A percentile compares a stretch with the other conserved stretches of the same genome.
phyloP scores from a whole-genome alignment of 2,113 vertebrate species.

The Eretmochelys imbricata region DNA sequence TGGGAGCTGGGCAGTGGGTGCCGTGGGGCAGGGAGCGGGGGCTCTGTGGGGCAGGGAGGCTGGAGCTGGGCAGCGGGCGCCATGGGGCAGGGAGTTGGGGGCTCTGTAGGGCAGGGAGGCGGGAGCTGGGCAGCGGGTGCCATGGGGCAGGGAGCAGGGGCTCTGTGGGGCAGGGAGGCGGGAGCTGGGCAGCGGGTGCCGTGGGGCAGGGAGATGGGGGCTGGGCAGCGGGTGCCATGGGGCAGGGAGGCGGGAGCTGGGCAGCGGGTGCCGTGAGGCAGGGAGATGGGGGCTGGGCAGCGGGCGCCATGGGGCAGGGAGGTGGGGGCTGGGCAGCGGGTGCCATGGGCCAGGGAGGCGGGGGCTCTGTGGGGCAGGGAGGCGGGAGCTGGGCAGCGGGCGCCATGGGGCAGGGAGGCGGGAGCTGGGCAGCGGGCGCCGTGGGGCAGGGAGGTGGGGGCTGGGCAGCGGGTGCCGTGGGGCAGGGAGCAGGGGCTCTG shows the following conservation, averaged over 20 bases:
- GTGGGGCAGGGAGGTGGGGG: not conserved
- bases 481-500: not conserved
- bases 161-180: not conserved
- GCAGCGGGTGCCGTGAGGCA: not conserved
- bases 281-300: not conserved
- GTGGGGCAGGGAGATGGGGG: too few species aligned
- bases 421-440: not conserved
- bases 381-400: not conserved
- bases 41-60: not conserved
- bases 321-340: not conserved
- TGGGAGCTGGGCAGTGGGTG: not conserved
- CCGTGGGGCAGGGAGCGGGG: not conserved
- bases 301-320: not conserved
- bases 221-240: too few species aligned
- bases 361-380: not conserved
- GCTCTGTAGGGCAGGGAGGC: not conserved
- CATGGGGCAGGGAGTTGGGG: not conserved
- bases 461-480: not conserved
- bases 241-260: not conserved
- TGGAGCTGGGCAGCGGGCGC: not conserved
- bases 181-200: not conserved
- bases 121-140: not conserved
- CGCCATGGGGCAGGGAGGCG: not conserved
- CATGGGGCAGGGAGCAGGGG: too few species aligned
- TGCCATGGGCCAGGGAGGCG: not conserved